Evolutionary conservation across 1,140 invertebrate species (phyloP), one percentile per base, ranked within the genome.

Genomic region (Andricus grossulariae): DNA sequence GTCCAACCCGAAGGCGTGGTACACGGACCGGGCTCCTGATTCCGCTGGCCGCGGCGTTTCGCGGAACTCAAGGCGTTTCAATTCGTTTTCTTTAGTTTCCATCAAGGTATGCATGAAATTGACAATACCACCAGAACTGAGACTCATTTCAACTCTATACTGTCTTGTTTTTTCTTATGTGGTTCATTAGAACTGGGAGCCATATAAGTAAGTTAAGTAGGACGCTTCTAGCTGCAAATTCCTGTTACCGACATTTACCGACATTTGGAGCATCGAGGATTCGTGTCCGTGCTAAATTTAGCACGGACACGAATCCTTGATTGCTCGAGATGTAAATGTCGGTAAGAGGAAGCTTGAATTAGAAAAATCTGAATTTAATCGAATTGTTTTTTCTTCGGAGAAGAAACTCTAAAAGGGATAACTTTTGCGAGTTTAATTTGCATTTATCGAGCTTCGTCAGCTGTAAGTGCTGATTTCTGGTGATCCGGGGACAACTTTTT

Each of bases 51-150:
- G 21, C 57, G 32, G 4, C 18, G 5, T 32, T 77, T 77, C 76
- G 76, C 15, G 18, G 76, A 77, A 77, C 71, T 77, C 72, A 50
- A 66, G 21, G 32, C 12, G 57, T 66, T 25, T 66, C 57, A 32
- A 66, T 66, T 66, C 25, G 18, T 66, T 66, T 66, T 66, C 57
- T 66, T 66, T 8, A 66, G 21, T 66, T 66, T 39, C 32, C 57
- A 66, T 32, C 57, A 21, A 21, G 12, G 4, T 25, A 10, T 13
- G 19, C 55, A 21, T 18, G 18, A 60, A 60, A 60, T 60, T 18
- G 55, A 60, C 55, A 60, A 25, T 60, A 21, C 8, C 55, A 13
- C 32, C 13, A 2, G 55, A 60, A 60, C 3, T 60, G 8, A 19
- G 13, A 60, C 7, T 25, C 13, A 21, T 21, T 15, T 25, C 21